Evolutionary conservation across 2,113 vertebrate genomes (phyloP).

Genomic region (Scopus umbretta): DNA sequence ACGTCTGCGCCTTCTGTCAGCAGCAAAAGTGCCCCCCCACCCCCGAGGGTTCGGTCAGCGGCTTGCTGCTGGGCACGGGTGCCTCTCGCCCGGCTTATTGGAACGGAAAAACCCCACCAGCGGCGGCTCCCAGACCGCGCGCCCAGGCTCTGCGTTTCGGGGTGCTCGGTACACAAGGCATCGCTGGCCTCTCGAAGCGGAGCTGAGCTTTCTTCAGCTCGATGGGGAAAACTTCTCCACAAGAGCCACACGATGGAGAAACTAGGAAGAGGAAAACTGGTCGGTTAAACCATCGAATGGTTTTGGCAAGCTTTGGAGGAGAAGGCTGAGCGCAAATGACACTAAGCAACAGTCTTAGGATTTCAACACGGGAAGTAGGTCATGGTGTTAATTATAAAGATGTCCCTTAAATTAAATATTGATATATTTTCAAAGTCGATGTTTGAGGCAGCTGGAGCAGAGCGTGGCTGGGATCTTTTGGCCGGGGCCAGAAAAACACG

Average conservation of each 20-base stretch:
- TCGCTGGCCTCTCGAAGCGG: neutral
- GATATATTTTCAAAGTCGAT: fast-evolving
- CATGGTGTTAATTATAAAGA: neutral
- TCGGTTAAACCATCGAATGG: neutral
- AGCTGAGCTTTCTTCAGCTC: neutral
- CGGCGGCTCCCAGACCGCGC: fast-evolving
- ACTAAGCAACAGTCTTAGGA: neutral
- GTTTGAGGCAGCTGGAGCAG: neutral
- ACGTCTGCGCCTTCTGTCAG: neutral
- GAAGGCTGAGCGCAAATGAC: neutral
- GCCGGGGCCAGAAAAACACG: fast-evolving
- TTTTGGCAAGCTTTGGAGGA: neutral
- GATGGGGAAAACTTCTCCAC: slow-evolving; percentile 18
- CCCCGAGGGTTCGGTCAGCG: fast-evolving
- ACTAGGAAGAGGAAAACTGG: neutral
- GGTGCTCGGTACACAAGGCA: neutral
- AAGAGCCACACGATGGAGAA: slow-evolving; percentile 8
- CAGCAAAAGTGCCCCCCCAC: neutral
- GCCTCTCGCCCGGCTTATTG: too few relatives aligned
- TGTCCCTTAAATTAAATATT: neutral
- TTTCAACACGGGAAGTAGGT: neutral
- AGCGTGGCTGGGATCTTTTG: neutral
- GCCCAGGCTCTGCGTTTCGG: neutral
- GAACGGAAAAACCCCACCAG: fast-evolving
- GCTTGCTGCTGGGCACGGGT: neutral